Evolutionary conservation across 2,797 vertebrate species (phyloP).

Genomic region (Scarus forsteni): DNA sequence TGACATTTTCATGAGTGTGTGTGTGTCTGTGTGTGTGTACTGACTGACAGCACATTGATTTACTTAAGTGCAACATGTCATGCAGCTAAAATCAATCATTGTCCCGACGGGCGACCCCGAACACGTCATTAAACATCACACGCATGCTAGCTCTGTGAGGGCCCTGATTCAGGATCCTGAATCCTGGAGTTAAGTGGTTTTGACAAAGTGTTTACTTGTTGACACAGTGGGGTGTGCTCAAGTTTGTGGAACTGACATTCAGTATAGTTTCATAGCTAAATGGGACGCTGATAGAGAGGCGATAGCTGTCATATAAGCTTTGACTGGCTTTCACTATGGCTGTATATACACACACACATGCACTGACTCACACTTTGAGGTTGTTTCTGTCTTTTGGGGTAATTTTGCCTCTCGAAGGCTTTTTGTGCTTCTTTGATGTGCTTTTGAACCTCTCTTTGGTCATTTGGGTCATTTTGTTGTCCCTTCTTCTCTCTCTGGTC

Average conservation of each 20-base stretch:
- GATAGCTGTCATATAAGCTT: constrained; percentile 5
- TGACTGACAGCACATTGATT: constrained; percentile 51
- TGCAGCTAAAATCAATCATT: constrained; percentile 58
- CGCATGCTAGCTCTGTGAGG: constrained; percentile 53
- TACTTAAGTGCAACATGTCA: constrained; percentile 56
- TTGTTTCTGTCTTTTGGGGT: neutral
- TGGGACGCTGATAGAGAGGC: constrained; percentile 19
- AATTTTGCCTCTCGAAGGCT: neutral
- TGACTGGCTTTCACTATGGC: neutral
- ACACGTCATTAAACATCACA: constrained; percentile 37
- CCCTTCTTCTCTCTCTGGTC: neutral
- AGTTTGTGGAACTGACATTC: constrained; percentile 38
- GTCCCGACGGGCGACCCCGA: constrained; percentile 31
- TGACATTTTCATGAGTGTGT: constrained; percentile 24
- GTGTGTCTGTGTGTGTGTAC: constrained; percentile 32
- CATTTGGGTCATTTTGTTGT: neutral
- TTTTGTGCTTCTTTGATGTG: neutral
- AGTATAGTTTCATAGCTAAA: constrained; percentile 33
- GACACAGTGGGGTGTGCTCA: constrained; percentile 46
- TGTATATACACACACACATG: no score
- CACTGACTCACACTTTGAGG: neutral
- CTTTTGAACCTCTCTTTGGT: neutral
- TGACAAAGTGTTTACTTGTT: constrained; percentile 69
- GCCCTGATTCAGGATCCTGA: constrained; percentile 25
- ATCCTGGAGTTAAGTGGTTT: constrained; percentile 62